These are phyloP conservation scores for Scaptomyza polygonia DNA, from an alignment of 2,888 invertebrate species.

Conservation along the genomic window DNA sequence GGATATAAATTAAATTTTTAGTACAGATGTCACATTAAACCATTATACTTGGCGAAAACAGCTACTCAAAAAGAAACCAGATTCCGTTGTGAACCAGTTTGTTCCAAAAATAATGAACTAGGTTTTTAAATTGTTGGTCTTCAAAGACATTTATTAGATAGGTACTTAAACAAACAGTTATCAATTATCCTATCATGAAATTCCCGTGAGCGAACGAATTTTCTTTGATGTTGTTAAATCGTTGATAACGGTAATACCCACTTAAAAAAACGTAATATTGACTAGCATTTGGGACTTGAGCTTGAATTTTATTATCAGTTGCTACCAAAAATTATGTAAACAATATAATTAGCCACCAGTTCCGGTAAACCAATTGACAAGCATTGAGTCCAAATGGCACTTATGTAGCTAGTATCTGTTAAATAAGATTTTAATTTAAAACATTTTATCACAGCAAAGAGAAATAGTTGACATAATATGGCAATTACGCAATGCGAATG, in stretches of 20 bases:
- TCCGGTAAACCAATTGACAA: too few species aligned
- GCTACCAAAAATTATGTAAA: conserved; percentile 15
- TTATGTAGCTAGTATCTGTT: background rate
- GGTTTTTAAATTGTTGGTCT: background rate
- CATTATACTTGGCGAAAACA: conserved; percentile 1
- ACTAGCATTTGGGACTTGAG: conserved; percentile 7
- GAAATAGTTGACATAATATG: background rate
- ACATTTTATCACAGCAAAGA: conserved; percentile 36
- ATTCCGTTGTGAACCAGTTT: conserved; percentile 15
- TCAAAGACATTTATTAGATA: background rate
- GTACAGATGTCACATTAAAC: background rate
- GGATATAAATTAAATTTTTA: too few species aligned
- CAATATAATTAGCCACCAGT: conserved; percentile 2
- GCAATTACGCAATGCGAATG: conserved; percentile 71
- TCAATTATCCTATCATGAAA: background rate
- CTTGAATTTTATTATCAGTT: background rate
- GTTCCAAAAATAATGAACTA: conserved; percentile 6
- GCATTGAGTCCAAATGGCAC: background rate
- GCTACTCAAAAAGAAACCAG: conserved; percentile 5
- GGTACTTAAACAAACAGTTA: background rate
- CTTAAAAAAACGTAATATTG: conserved; percentile 9
- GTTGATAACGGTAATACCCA: background rate
- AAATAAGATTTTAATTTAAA: conserved; percentile 11
- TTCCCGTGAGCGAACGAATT: background rate
- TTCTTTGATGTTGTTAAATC: background rate